Percentiles rank a stretch among this genome's conserved stretches.
Conservation (phyloP, 2,797 vertebrate genomes). For the Synaphobranchus kaupii region DNA sequence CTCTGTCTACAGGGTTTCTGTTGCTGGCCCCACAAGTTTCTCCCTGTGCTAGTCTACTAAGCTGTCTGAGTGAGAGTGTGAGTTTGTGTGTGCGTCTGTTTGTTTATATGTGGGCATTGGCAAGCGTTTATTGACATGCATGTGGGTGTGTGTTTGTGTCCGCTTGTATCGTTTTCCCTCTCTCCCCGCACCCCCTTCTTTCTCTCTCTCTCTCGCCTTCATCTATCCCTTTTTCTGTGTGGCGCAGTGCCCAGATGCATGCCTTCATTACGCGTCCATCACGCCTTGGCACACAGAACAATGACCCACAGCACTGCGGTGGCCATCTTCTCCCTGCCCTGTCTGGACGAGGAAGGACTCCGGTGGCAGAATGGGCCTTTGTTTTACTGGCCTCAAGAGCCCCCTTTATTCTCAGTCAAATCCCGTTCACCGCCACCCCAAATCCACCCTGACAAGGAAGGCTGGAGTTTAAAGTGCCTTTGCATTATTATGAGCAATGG, state of each 20-base stretch:
- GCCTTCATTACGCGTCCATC: not conserved
- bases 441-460: not conserved
- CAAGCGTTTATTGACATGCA: not conserved
- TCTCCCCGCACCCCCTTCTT: not conserved
- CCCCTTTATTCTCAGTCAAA: not conserved
- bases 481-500: not conserved
- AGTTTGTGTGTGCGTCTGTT: too few relatives aligned
- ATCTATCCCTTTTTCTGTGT: not conserved
- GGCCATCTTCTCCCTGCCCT: not conserved
- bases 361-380: not conserved
- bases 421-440: not conserved
- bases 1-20: too few relatives aligned
- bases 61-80: too few relatives aligned
- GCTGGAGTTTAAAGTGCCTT: not conserved
- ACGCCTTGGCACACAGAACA: slow-evolving; percentile 3
- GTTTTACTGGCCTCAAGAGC: not conserved
- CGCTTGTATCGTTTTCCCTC: not conserved
- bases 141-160: not conserved
- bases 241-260: not conserved
- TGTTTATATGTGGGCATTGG: too few relatives aligned
- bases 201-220: not conserved
- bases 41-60: too few relatives aligned
- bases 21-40: too few relatives aligned
- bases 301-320: not conserved
- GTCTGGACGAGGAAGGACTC: not conserved